Conservation (phyloP, 2,888 invertebrate genomes). For the Diplolepis rosae region DNA sequence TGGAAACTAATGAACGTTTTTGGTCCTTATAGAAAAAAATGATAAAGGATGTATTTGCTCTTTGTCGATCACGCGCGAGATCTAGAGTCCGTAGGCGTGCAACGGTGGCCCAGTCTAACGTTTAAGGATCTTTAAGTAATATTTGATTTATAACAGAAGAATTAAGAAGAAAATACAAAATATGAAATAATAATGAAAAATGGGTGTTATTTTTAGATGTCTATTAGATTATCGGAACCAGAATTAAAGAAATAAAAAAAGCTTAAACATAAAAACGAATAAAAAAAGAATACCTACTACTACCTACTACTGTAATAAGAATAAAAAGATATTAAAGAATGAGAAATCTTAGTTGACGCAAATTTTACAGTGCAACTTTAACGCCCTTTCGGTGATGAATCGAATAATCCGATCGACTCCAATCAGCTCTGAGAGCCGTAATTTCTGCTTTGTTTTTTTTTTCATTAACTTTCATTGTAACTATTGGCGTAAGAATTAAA, state of each 20-base stretch:
- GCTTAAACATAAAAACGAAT: slow-evolving; percentile 51
- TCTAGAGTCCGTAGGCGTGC: slow-evolving; percentile 50
- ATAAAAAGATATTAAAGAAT: slow-evolving; percentile 56
- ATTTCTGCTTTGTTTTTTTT: background rate
- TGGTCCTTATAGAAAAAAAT: background rate
- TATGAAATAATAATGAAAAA: slow-evolving; percentile 69
- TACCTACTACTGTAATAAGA: slow-evolving; percentile 59
- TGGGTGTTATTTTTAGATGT: slow-evolving; percentile 74
- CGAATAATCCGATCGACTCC: slow-evolving; percentile 11
- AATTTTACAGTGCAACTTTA: slow-evolving; percentile 46
- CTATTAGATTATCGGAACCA: slow-evolving; percentile 73
- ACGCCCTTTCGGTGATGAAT: slow-evolving; percentile 34
- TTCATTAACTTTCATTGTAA: slow-evolving; percentile 21
- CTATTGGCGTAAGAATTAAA: slow-evolving; percentile 23
- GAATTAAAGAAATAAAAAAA: slow-evolving; percentile 72
- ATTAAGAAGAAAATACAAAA: slow-evolving; percentile 59
- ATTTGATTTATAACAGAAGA: slow-evolving; percentile 59
- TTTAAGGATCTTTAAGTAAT: slow-evolving; percentile 63
- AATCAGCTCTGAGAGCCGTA: background rate
- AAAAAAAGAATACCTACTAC: slow-evolving; percentile 55
- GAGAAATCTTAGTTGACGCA: slow-evolving; percentile 71
- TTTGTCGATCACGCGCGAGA: slow-evolving; percentile 28
- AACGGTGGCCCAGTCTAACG: slow-evolving; percentile 60
- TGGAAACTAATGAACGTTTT: background rate
- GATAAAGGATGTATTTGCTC: slow-evolving; percentile 24